Base-by-base conservation (phyloP, 2,888 invertebrate genomes). In the Eudasyphora cyanicolor region DNA sequence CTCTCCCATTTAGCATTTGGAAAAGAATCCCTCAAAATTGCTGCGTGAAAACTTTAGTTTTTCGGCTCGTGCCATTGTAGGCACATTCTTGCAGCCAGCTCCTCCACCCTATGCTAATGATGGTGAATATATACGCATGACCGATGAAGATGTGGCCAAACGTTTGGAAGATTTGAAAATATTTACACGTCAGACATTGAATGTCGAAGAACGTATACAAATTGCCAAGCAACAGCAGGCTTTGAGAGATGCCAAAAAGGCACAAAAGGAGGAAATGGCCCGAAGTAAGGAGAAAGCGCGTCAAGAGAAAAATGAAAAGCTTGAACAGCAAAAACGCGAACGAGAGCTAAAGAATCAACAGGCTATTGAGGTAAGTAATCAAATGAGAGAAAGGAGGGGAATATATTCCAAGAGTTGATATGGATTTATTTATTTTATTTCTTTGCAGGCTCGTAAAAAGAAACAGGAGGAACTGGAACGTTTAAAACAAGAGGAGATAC, bases 31-130 rank as follows among this genome's bases (percentile, higher is more conserved):
- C 7, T 92, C 91, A 70, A 95, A 95, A 87, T 92, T 98, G 76
- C 95, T 95, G 2, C 94, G 95, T 24, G 97, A 98, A 85, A 96
- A 98, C 93, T 99, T 99, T 92, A 97, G 97, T 85, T 98, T 98
- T 93, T 97, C 96, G 88, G 96, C 97, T 57, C 96, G 97, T 85
- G 94, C 96, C 2, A 95, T 98, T 84, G 94, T 99, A 49, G 99
- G 99, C 1, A 97, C 98, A 85, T 99, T 98, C 91, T 93, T 98
- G 67, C 97, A 98, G 90, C 96, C 96, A 0, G 94, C 94, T 54
- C 93, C 94, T 4, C 94, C 93, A 4, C 94, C 93, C 77, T 93
- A 93, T 88, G 93, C 93, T 62, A 93, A 94, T 79, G 95, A 95
- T 84, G 94, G 94, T 10, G 97, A 97, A 87, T 95, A 95, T 77